phyloP scores from a whole-genome alignment of 2,113 vertebrate species.

The Sceloporus undulatus region DNA sequence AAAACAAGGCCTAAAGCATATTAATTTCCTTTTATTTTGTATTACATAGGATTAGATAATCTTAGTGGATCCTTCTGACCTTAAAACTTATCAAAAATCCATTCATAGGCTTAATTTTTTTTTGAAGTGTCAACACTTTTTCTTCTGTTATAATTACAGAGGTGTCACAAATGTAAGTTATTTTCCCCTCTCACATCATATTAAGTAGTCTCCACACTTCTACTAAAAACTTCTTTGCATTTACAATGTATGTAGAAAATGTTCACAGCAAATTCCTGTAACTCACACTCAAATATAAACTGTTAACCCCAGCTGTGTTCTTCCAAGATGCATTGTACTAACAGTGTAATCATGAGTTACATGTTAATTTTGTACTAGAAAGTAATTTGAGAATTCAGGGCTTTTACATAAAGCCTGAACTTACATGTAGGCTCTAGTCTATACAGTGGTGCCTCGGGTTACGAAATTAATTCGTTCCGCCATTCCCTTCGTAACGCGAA shows the following conservation, averaged over 20 bases:
- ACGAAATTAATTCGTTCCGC: no score
- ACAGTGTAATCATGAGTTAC: constrained; percentile 15
- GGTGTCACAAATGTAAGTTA: constrained; percentile 5
- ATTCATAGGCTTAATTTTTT: constrained; percentile 32
- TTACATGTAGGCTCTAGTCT: not conserved
- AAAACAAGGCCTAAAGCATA: not conserved
- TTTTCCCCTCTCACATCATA: constrained; percentile 32
- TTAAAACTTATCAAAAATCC: constrained; percentile 21
- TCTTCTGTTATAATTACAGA: constrained; percentile 14
- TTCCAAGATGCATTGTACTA: constrained; percentile 21
- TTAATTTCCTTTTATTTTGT: constrained; percentile 15
- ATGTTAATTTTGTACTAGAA: constrained; percentile 3
- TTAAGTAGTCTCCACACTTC: constrained; percentile 29
- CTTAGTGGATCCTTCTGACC: constrained; percentile 38
- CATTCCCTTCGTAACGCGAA: no score
- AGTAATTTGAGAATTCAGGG: constrained; percentile 7
- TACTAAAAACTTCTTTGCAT: constrained; percentile 31
- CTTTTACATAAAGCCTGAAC: not conserved
- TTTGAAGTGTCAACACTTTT: not conserved
- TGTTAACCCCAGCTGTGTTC: constrained; percentile 27
- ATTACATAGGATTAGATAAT: not conserved
- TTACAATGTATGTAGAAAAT: constrained; percentile 21
- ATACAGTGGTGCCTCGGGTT: no score
- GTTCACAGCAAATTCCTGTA: constrained; percentile 28
- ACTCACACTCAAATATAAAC: constrained; percentile 28